These are phyloP conservation scores for Apamea monoglypha DNA, from an alignment of 2,888 invertebrate species.

Conservation along the genomic window DNA sequence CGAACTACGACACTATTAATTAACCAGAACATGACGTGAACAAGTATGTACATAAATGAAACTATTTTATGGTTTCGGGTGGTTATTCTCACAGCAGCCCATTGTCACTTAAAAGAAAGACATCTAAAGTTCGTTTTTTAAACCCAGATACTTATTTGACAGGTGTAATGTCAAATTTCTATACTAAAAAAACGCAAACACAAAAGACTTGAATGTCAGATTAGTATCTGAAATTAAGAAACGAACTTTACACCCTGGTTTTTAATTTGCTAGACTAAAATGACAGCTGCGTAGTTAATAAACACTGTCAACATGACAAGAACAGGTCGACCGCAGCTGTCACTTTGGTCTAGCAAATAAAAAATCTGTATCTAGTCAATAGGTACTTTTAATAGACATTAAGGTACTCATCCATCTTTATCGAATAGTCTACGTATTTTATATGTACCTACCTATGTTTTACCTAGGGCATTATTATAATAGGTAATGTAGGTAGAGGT, in stretches of 20 bases:
- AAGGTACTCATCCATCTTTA: background rate
- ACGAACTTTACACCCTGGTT: too few species aligned
- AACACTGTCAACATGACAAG: too few species aligned
- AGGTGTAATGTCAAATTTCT: too few species aligned
- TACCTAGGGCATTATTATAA: background rate
- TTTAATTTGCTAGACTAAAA: too few species aligned
- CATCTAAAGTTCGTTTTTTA: background rate
- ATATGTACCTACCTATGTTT: background rate
- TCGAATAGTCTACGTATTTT: background rate
- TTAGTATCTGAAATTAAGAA: too few species aligned
- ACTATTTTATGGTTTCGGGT: background rate
- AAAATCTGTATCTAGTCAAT: background rate
- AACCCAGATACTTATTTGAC: too few species aligned
- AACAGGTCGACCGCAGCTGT: too few species aligned
- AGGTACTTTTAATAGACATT: background rate
- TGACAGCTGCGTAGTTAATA: too few species aligned
- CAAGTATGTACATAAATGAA: background rate
- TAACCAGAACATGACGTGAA: constrained; percentile 11
- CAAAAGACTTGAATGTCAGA: too few species aligned
- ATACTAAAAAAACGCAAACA: too few species aligned
- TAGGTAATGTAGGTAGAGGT: background rate
- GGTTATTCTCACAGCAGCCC: background rate
- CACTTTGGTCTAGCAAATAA: too few species aligned
- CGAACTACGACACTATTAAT: constrained; percentile 22
- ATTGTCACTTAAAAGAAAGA: background rate